Base-by-base conservation (phyloP, 2,113 vertebrate genomes). In the Megaptera novaeangliae region DNA sequence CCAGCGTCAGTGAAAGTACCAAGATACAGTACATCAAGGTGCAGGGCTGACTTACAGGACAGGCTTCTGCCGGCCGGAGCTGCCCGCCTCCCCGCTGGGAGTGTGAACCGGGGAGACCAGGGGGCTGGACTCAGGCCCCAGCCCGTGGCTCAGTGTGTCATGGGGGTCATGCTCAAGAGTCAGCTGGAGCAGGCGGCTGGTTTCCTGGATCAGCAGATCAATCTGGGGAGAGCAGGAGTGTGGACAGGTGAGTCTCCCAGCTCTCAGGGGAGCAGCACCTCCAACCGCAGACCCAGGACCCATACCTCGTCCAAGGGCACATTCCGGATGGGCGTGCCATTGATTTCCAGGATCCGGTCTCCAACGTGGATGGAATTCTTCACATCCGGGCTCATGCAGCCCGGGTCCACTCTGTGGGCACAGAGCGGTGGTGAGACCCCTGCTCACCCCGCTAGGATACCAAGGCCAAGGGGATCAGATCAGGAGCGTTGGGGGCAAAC, bases 331-430 rank as follows among this genome's bases (percentile, higher is more conserved):
- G 99, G 99, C 0, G 99, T 99, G 92, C 99, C 99, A 0, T 99
- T 99, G 98, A 99, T 99, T 97, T 99, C 99, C 81, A 99, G 98
- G 98, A 99, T 99, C 89, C 99, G 98, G 96, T 99, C 99, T 4
- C 99, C 99, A 1, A 99, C 98, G 0, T 99, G 99, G 98, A 99
- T 99, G 95, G 99, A 99, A 97, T 99, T 99, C 98, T 99, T 99
- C 98, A 99, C 99, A 93, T 99, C 99, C 0, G 99, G 99, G 96
- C 99, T 99, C 98, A 99, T 99, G 98, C 99, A 99, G 95, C 99
- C 99, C 0, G 99, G 94, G 96, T 99, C 99, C 97, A 99, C 99
- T 81, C 99, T 99, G 91, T 0, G 64, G 77, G 41, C 72, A 92
- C 6, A 71, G 31, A 82, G 72, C 8, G 29, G 23, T 15, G 55